Conservation (phyloP, 2,888 invertebrate genomes). For the Drosophila stalkeri region DNA sequence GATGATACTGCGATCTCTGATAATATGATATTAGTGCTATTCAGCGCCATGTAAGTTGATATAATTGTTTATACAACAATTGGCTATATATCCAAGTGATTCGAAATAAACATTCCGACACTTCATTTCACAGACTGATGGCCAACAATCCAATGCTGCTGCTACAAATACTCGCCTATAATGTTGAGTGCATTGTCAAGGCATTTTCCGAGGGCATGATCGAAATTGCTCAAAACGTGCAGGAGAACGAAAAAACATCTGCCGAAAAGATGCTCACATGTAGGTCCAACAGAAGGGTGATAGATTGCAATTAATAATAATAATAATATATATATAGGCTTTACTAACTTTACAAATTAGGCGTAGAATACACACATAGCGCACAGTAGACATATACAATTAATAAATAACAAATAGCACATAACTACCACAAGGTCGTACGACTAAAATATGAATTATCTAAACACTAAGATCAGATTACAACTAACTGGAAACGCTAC, state of each 20-base stretch:
- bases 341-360: no score
- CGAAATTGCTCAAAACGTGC: conserved; percentile 83
- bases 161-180: conserved; percentile 88
- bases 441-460: neutral
- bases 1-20: conserved; percentile 84
- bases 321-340: no score
- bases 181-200: conserved; percentile 88
- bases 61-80: neutral
- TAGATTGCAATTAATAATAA: neutral
- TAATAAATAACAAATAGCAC: neutral
- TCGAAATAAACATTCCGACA: neutral
- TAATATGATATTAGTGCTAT: conserved; percentile 84
- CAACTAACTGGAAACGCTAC: neutral
- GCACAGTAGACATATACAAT: neutral
- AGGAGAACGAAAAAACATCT: conserved; percentile 83
- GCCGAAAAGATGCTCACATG: conserved; percentile 84
- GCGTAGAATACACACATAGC: no score
- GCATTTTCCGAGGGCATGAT: conserved; percentile 86
- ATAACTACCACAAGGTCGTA: neutral
- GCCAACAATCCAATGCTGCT: conserved; percentile 88
- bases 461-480: conserved; percentile 3
- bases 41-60: conserved; percentile 83
- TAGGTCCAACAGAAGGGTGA: conserved; percentile 50
- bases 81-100: neutral
- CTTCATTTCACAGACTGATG: conserved; percentile 84